Conservation (phyloP, 2,113 vertebrate species). For the Tursiops truncatus region DNA sequence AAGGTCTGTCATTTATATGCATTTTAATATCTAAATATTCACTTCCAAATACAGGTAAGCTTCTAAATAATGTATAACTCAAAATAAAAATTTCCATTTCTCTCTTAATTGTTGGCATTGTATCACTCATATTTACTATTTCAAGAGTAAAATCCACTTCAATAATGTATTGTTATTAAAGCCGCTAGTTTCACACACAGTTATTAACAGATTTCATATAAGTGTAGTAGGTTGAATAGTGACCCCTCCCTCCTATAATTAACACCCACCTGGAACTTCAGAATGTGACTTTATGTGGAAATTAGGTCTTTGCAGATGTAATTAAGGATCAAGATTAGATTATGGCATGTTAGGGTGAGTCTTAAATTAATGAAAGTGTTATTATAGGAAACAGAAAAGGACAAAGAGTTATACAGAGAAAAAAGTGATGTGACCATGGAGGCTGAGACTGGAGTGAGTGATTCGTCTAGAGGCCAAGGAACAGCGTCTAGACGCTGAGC, state of each 20-base stretch:
- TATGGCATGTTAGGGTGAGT: neutral
- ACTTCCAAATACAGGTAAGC: neutral
- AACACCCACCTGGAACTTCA: neutral
- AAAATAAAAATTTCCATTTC: neutral
- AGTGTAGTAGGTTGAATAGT: neutral
- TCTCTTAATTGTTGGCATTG: neutral
- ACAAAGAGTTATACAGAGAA: neutral
- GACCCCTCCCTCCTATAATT: neutral
- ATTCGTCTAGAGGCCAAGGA: neutral
- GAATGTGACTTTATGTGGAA: neutral
- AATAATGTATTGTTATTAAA: neutral
- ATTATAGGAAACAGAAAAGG: neutral
- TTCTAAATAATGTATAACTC: neutral
- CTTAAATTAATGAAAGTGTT: neutral
- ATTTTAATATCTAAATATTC: neutral
- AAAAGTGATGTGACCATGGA: neutral
- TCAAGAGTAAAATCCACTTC: neutral
- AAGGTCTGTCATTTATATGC: neutral
- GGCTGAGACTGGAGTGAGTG: neutral
- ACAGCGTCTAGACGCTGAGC: too few species aligned
- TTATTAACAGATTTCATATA: neutral
- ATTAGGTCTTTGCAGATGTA: neutral
- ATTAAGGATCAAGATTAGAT: neutral
- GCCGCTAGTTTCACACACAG: neutral
- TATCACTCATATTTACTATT: neutral